A percentile compares a stretch with the other conserved stretches of the same genome.
Conservation (phyloP, 2,888 invertebrate species). For the Caenorhabditis plicata region DNA sequence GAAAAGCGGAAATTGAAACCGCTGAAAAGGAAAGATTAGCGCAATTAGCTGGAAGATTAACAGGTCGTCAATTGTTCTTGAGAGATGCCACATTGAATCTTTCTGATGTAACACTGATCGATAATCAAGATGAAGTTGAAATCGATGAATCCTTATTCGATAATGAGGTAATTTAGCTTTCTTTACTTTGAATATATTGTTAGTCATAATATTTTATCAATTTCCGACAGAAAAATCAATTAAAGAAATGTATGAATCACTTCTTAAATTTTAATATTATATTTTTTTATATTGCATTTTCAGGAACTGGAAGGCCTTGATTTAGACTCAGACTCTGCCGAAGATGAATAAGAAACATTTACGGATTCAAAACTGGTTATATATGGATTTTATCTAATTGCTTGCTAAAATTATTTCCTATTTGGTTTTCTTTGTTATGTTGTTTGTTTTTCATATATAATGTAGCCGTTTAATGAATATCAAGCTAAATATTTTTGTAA, state of each 20-base stretch:
- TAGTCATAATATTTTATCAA: no score
- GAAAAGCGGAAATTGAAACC: conserved; percentile 66
- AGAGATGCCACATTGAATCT: conserved; percentile 83
- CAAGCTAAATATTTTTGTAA: no score
- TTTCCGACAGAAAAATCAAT: no score
- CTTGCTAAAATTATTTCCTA: neutral
- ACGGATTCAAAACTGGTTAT: neutral
- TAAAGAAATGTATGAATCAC: no score
- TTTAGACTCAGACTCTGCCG: conserved; percentile 37
- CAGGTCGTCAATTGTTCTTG: conserved; percentile 87
- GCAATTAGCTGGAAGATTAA: conserved; percentile 46
- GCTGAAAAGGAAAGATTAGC: conserved; percentile 54
- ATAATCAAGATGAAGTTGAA: conserved; percentile 75
- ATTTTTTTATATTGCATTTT: no score
- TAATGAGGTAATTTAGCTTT: conserved; percentile 44
- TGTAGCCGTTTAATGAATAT: conserved; percentile 13
- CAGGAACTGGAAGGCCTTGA: conserved; percentile 52
- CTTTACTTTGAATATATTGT: no score
- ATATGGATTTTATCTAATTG: neutral
- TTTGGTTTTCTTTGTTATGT: neutral
- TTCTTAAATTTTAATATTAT: no score
- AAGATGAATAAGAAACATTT: conserved; percentile 9
- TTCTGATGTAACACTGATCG: conserved; percentile 78
- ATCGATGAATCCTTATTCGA: conserved; percentile 88
- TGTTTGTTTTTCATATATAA: neutral